Conservation (phyloP, 2,797 vertebrate species). For the Neopelma chrysocephalum region DNA sequence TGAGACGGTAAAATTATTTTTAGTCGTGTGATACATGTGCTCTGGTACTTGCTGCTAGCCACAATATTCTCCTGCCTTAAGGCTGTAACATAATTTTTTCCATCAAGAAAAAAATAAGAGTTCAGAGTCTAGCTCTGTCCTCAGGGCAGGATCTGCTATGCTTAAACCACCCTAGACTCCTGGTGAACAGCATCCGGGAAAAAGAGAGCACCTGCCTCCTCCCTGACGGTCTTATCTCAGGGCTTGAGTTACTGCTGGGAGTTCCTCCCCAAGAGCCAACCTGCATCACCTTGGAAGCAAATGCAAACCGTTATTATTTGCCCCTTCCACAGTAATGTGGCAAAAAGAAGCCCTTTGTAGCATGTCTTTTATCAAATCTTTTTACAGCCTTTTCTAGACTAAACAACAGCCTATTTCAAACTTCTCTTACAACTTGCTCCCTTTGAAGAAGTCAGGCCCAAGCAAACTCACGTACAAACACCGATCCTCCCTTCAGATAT, state of each 20-base stretch:
- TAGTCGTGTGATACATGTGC: background rate
- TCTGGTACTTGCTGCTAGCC: background rate
- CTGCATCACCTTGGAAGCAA: background rate
- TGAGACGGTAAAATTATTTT: conserved; percentile 18
- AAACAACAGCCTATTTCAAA: background rate
- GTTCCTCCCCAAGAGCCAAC: background rate
- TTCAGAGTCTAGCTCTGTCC: background rate
- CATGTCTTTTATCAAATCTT: background rate
- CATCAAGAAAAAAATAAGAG: background rate
- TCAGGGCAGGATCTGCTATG: background rate
- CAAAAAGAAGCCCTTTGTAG: background rate
- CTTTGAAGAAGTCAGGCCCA: background rate
- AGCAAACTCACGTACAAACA: background rate
- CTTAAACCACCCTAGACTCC: background rate
- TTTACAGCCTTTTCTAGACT: background rate
- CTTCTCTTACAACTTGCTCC: background rate
- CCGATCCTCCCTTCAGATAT: background rate
- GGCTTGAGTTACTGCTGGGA: background rate
- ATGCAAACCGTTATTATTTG: background rate
- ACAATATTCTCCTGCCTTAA: background rate
- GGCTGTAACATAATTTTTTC: background rate
- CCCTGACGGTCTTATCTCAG: background rate
- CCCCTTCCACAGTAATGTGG: background rate
- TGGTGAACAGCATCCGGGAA: background rate
- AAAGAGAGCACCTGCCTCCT: background rate